Conservation (phyloP, 1,140 invertebrate genomes). For the Cecropterus lyciades region DNA sequence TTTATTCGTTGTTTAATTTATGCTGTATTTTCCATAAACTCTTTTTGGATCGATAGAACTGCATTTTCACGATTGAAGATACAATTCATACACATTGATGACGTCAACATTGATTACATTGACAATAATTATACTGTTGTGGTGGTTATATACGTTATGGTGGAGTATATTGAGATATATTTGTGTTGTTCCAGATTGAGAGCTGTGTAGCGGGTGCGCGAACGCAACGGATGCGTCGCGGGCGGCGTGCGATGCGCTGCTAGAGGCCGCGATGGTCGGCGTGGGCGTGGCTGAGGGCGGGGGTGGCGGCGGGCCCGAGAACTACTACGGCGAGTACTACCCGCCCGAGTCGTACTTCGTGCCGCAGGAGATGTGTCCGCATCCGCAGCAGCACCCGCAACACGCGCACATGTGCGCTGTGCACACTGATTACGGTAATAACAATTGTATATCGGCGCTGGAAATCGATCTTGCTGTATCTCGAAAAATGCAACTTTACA, state of each 20-base stretch:
- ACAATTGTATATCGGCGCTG: too few relatives aligned
- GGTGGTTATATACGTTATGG: too few relatives aligned
- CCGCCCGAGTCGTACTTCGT: conserved; percentile 77
- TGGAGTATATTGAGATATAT: too few relatives aligned
- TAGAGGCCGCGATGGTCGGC: conserved; percentile 67
- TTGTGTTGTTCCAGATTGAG: conserved; percentile 61
- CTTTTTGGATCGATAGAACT: too few relatives aligned
- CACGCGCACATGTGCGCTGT: conserved; percentile 81
- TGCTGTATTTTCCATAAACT: too few relatives aligned
- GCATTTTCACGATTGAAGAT: too few relatives aligned
- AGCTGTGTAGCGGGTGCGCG: conserved; percentile 43
- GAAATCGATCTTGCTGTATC: too few relatives aligned
- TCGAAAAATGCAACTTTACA: too few relatives aligned
- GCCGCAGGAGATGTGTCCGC: conserved; percentile 78
- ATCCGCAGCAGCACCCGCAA: conserved; percentile 76
- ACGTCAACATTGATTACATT: too few relatives aligned
- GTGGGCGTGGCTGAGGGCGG: conserved; percentile 74
- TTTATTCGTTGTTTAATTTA: too few relatives aligned
- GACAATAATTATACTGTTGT: too few relatives aligned
- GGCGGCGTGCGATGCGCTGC: conserved; percentile 67
- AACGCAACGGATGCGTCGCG: conserved; percentile 63
- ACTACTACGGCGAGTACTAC: conserved; percentile 81
- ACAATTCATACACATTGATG: too few relatives aligned
- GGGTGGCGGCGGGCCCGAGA: conserved; percentile 58
- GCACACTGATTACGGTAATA: conserved; percentile 78